Conservation (phyloP, 2,113 vertebrate species). For the Arvicanthis niloticus region DNA sequence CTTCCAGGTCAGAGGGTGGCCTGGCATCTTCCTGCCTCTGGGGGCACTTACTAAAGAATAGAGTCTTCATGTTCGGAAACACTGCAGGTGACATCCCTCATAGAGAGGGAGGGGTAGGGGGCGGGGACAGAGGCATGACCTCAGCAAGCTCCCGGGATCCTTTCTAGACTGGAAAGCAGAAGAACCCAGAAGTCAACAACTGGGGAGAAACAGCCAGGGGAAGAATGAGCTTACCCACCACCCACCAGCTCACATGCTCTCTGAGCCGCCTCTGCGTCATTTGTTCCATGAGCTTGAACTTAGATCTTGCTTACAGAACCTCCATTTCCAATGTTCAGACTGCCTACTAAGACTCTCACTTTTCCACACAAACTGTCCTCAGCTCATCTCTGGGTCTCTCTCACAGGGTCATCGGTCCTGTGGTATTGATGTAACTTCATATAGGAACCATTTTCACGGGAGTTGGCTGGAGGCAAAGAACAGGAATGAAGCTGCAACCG, state of each 20-base stretch:
- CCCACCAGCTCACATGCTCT: neutral
- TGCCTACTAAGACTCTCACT: neutral
- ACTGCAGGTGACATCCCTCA: neutral
- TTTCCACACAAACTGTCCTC: neutral
- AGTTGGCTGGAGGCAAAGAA: neutral
- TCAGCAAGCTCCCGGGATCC: neutral
- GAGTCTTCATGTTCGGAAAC: neutral
- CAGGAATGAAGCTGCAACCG: neutral
- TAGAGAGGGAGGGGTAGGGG: neutral
- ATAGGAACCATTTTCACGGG: neutral
- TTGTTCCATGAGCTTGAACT: neutral
- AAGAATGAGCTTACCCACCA: neutral
- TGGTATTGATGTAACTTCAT: constrained; percentile 36
- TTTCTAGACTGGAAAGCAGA: neutral
- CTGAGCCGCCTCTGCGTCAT: neutral
- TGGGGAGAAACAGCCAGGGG: neutral
- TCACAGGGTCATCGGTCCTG: neutral
- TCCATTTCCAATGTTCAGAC: neutral
- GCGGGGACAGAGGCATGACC: neutral
- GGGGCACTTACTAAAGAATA: neutral
- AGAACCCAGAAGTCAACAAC: neutral
- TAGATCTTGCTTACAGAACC: neutral
- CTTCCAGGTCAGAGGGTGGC: constrained; percentile 12
- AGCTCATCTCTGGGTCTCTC: constrained; percentile 8
- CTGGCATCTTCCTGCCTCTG: neutral